Evolutionary conservation across 2,888 invertebrate species (phyloP).

Genomic region (Erebia epiphron): DNA sequence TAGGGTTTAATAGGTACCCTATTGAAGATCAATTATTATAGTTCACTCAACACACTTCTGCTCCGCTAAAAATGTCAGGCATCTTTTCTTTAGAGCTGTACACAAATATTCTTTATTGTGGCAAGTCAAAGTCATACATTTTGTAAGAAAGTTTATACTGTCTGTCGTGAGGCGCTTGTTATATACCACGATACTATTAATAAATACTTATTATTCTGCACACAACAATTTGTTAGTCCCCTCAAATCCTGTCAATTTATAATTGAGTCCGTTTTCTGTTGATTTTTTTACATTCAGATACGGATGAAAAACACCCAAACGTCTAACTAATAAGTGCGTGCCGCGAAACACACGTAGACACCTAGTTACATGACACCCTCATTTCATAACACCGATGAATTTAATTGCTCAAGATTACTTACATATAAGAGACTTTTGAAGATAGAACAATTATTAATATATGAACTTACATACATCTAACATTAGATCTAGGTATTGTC

Average conservation of each 20-base stretch:
- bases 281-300: not conserved
- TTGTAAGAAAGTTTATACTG: not conserved
- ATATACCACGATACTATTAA: not conserved
- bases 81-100: not conserved
- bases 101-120: not conserved
- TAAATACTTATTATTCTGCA: too few species aligned
- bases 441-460: conserved; percentile 77
- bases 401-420: conserved; percentile 76
- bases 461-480: conserved; percentile 81
- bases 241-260: not conserved
- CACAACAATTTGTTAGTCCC: not conserved
- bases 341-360: conserved; percentile 43
- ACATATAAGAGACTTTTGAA: conserved; percentile 79
- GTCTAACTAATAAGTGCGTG: conserved; percentile 8
- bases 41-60: too few species aligned
- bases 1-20: too few species aligned
- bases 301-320: not conserved
- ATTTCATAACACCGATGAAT: conserved; percentile 63
- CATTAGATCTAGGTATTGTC: conserved; percentile 84
- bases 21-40: too few species aligned
- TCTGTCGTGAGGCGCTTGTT: not conserved
- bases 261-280: not conserved
- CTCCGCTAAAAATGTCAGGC: not conserved
- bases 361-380: conserved; percentile 51
- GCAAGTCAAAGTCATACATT: not conserved